phyloP scores from a whole-genome alignment of 2,113 vertebrate species.

The Pollachius pollachius region DNA sequence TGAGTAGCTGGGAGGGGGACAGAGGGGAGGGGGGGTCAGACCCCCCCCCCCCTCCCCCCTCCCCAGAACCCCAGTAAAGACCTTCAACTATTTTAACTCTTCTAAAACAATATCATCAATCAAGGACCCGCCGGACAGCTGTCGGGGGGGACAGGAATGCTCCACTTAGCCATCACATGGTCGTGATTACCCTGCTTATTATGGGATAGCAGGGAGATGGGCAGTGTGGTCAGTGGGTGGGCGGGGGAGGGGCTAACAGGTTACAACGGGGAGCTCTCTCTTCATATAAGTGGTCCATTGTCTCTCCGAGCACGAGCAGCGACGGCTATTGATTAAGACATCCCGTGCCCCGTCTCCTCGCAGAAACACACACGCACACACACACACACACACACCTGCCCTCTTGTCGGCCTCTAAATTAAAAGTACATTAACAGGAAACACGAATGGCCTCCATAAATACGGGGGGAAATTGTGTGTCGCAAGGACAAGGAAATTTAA shows the following conservation, averaged over 20 bases:
- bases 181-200: constrained; percentile 56
- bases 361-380: neutral
- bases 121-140: constrained; percentile 60
- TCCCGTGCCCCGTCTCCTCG: no score
- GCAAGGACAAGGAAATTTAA: constrained; percentile 13
- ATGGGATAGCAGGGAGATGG: neutral
- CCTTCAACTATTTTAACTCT: constrained; percentile 68
- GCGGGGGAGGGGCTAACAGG: constrained; percentile 12
- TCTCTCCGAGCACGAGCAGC: constrained; percentile 25
- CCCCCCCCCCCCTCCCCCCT: no score
- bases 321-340: neutral
- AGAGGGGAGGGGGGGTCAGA: constrained; percentile 23
- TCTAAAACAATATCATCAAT: constrained; percentile 79
- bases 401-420: constrained; percentile 36
- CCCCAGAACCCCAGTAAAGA: constrained; percentile 17
- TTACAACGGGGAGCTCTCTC: constrained; percentile 28
- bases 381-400: neutral
- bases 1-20: constrained; percentile 13
- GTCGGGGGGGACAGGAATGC: constrained; percentile 52
- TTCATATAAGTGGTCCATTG: constrained; percentile 45
- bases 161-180: constrained; percentile 61
- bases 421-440: constrained; percentile 33
- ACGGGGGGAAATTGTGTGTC: neutral
- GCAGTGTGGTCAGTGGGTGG: neutral
- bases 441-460: constrained; percentile 13